Evolutionary conservation across 2,113 vertebrate genomes (phyloP).

Genomic region (Thermophis baileyi): DNA sequence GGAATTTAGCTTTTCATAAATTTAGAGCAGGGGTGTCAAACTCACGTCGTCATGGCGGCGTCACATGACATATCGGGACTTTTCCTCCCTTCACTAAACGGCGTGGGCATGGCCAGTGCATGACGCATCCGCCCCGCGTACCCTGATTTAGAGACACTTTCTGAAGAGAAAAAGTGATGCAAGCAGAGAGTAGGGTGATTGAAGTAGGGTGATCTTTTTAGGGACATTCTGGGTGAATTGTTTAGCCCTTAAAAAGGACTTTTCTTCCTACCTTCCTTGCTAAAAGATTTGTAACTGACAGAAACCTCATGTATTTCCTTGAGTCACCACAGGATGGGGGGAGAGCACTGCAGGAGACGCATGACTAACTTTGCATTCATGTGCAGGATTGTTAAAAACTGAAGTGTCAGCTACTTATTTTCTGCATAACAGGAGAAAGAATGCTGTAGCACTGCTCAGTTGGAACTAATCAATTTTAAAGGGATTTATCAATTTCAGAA

Average conservation of each 20-base stretch:
- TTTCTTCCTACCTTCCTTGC: not conserved
- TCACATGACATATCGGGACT: too few relatives aligned
- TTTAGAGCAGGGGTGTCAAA: not conserved
- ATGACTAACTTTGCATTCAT: not conserved
- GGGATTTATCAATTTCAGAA: not conserved
- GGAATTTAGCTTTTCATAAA: not conserved
- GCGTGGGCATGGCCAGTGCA: too few relatives aligned
- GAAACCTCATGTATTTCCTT: not conserved
- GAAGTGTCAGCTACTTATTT: not conserved
- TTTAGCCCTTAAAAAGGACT: not conserved
- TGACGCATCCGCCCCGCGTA: too few relatives aligned
- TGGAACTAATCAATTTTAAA: not conserved
- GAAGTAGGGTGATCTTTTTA: not conserved
- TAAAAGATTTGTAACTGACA: too few relatives aligned
- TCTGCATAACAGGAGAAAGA: too few relatives aligned
- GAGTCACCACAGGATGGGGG: conserved; percentile 6
- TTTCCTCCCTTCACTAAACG: too few relatives aligned
- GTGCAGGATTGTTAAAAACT: not conserved
- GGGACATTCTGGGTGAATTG: not conserved
- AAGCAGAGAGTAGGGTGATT: not conserved
- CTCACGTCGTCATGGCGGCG: too few relatives aligned
- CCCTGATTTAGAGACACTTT: too few relatives aligned
- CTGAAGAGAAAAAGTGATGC: not conserved
- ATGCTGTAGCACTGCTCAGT: not conserved
- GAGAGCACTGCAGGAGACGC: not conserved